Evolutionary conservation across 92 coral and sea anemone species (phyloP).

Genomic region (Blastomussa wellsi): DNA sequence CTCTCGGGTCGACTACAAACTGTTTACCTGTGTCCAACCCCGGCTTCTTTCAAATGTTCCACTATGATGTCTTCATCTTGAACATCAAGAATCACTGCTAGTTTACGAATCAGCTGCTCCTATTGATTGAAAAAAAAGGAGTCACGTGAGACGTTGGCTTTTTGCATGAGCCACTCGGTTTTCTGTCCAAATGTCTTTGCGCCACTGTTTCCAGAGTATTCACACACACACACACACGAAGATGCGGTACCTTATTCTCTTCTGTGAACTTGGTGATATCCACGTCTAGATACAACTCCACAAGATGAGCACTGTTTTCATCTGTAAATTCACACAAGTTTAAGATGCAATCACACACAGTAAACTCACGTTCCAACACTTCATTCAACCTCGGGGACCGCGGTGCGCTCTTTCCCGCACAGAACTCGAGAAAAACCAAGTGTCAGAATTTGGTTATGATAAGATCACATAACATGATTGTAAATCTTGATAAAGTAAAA

Average conservation of each 20-base stretch:
- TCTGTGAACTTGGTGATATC: constrained; percentile 94
- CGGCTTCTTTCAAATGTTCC: constrained; percentile 94
- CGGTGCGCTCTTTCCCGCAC: too few species aligned
- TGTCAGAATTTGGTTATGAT: too few species aligned
- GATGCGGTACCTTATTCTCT: constrained; percentile 91
- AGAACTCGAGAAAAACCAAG: too few species aligned
- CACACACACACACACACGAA: background rate
- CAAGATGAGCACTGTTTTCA: constrained; percentile 91
- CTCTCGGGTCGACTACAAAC: background rate
- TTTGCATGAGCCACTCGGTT: background rate
- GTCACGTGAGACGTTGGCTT: too few species aligned
- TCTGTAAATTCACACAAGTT: constrained; percentile 47
- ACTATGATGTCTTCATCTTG: constrained; percentile 90
- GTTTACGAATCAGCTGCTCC: constrained; percentile 96
- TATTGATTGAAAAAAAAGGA: constrained; percentile 4
- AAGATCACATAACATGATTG: too few species aligned
- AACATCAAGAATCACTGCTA: constrained; percentile 91
- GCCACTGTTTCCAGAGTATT: background rate
- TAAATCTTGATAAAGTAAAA: too few species aligned
- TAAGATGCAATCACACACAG: background rate
- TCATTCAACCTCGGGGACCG: too few species aligned
- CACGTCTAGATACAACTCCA: constrained; percentile 94
- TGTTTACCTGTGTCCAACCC: constrained; percentile 94
- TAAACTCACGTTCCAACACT: too few species aligned
- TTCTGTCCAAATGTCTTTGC: background rate